A percentile compares a stretch with the other conserved stretches of the same genome.
phyloP scores from a whole-genome alignment of 2,888 invertebrate genomes.

The Lepidonotus clava region DNA sequence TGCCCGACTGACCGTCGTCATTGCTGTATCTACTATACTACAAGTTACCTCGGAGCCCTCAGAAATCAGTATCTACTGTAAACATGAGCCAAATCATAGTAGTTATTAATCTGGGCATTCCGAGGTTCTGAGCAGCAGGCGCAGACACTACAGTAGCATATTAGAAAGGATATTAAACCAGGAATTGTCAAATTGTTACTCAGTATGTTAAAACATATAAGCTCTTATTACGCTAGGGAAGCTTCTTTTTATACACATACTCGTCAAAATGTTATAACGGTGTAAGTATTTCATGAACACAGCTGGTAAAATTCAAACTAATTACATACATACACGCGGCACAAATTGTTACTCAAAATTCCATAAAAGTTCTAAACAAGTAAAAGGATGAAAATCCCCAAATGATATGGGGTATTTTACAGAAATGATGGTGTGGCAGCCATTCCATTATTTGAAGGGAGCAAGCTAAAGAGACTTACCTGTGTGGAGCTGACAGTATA shows the following conservation, averaged over 20 bases:
- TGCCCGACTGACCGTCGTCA: neutral
- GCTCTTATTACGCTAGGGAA: slow-evolving; percentile 33
- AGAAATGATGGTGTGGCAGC: neutral
- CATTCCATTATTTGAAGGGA: neutral
- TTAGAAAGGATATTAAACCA: neutral
- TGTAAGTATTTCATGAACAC: neutral
- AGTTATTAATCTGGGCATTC: neutral
- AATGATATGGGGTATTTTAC: neutral
- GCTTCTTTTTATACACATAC: neutral
- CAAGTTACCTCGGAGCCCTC: neutral
- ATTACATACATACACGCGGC: neutral
- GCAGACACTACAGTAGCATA: slow-evolving; percentile 24
- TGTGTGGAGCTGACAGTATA: slow-evolving; percentile 66
- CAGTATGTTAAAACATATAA: slow-evolving; percentile 10
- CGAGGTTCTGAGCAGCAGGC: neutral
- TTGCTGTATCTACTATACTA: neutral
- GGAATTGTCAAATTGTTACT: neutral
- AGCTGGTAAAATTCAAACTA: neutral
- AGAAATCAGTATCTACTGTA: neutral
- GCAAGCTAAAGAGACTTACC: slow-evolving; percentile 61
- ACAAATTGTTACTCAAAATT: neutral
- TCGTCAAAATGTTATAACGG: neutral
- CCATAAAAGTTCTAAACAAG: neutral
- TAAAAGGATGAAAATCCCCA: neutral
- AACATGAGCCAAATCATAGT: neutral